A percentile compares a stretch with the other conserved stretches of the same genome.
Evolutionary conservation across 1,140 invertebrate genomes (phyloP).

Genomic region (Chironomus tepperi): DNA sequence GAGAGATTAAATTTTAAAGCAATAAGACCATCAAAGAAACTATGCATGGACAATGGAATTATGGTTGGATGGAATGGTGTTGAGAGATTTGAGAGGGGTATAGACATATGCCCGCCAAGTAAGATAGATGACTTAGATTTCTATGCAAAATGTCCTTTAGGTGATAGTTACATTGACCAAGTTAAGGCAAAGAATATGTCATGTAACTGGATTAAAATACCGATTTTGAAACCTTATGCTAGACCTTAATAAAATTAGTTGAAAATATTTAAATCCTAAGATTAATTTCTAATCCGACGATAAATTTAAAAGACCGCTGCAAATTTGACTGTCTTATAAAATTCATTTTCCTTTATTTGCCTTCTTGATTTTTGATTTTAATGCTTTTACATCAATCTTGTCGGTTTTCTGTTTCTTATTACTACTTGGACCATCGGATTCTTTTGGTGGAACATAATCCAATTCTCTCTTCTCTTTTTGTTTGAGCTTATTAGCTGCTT

Average conservation of each 20-base stretch:
- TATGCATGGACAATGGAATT: constrained; percentile 97
- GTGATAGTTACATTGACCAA: constrained; percentile 45
- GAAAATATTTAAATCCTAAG: too few species aligned
- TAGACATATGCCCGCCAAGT: constrained; percentile 40
- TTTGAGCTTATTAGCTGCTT: constrained; percentile 57
- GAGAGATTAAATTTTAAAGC: constrained; percentile 54
- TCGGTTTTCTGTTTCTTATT: constrained; percentile 33
- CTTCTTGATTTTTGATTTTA: constrained; percentile 67
- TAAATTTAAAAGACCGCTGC: too few species aligned
- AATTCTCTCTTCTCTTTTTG: constrained; percentile 67
- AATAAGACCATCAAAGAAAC: constrained; percentile 66
- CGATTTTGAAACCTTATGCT: neutral
- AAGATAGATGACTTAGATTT: constrained; percentile 45
- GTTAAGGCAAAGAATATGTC: constrained; percentile 48
- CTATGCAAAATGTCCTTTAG: constrained; percentile 44
- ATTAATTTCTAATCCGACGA: too few species aligned
- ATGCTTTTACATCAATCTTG: constrained; percentile 50
- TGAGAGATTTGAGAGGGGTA: constrained; percentile 53
- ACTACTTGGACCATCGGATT: constrained; percentile 37
- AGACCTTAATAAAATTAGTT: neutral
- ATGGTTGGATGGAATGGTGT: constrained; percentile 99
- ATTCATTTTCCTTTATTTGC: constrained; percentile 25
- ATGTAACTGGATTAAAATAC: constrained; percentile 49
- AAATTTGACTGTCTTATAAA: too few species aligned
- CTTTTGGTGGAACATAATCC: constrained; percentile 75